A percentile compares a stretch with the other conserved stretches of the same genome.
phyloP scores from a whole-genome alignment of 35 echinoderm and acorn worm genomes.

The Eucidaris tribuloides region DNA sequence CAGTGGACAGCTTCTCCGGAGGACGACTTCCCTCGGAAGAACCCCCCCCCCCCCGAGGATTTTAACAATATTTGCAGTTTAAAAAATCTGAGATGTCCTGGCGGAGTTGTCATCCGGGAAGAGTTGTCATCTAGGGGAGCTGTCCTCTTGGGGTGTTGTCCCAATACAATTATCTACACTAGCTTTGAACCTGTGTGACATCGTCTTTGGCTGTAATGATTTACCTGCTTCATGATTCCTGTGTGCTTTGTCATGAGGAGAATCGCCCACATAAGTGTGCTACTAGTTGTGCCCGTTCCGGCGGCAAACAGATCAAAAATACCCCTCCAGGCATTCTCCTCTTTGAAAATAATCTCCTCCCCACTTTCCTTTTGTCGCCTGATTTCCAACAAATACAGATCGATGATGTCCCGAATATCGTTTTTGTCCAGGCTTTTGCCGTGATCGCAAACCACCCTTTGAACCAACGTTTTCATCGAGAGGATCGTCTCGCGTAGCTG shows the following conservation, averaged over 20 bases:
- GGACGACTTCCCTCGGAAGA: too few species aligned
- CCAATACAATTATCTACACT: too few species aligned
- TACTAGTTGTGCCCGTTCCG: not conserved
- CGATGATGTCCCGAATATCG: conserved; percentile 10
- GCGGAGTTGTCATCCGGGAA: too few species aligned
- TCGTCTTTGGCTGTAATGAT: too few species aligned
- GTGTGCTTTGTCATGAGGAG: not conserved
- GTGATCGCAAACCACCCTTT: not conserved
- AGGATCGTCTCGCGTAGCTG: not conserved
- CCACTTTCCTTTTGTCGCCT: not conserved
- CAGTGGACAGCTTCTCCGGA: too few species aligned
- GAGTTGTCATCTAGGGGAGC: too few species aligned
- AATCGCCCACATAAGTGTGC: not conserved
- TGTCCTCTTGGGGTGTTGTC: too few species aligned
- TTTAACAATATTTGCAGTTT: too few species aligned
- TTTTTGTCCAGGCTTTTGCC: not conserved
- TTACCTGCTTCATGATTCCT: conserved; percentile 7
- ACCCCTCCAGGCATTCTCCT: not conserved
- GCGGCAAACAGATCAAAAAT: conserved; percentile 1
- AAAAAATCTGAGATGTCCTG: too few species aligned
- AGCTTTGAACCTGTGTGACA: too few species aligned
- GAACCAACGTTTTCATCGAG: not conserved
- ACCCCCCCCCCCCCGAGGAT: too few species aligned
- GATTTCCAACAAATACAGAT: conserved; percentile 16
- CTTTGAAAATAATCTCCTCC: conserved; percentile 2